phyloP scores from a whole-genome alignment of 2,888 invertebrate species.

The Ichneumon xanthorius region DNA sequence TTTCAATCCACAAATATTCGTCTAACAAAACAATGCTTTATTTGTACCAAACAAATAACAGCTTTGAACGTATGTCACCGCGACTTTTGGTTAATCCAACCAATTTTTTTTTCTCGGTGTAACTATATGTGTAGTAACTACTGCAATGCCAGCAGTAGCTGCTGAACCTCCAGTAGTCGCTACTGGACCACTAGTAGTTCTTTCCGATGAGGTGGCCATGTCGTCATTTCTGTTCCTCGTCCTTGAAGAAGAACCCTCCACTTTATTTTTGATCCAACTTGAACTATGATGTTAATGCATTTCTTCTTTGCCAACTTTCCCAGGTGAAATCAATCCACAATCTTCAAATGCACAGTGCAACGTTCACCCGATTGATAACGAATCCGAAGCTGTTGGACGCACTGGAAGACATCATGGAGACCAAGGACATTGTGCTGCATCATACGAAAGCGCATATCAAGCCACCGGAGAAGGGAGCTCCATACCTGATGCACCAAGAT shows the following conservation, averaged over 20 bases:
- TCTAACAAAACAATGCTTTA: too few relatives aligned
- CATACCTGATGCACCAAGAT: constrained; percentile 88
- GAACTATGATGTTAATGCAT: constrained; percentile 23
- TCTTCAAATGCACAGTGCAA: constrained; percentile 86
- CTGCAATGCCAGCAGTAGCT: too few relatives aligned
- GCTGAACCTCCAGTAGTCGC: too few relatives aligned
- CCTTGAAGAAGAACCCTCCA: background rate
- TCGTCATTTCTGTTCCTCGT: too few relatives aligned
- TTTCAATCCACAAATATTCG: too few relatives aligned
- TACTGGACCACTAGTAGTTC: too few relatives aligned
- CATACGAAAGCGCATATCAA: constrained; percentile 88
- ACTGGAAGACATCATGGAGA: constrained; percentile 86
- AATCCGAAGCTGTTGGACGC: constrained; percentile 86
- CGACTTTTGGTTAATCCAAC: too few relatives aligned
- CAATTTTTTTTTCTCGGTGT: too few relatives aligned
- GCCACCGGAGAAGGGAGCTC: constrained; percentile 87
- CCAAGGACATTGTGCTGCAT: constrained; percentile 86
- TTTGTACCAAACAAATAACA: too few relatives aligned
- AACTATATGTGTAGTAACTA: too few relatives aligned
- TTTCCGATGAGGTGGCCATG: too few relatives aligned
- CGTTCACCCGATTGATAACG: constrained; percentile 85
- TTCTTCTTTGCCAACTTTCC: constrained; percentile 47
- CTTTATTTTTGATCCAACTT: background rate
- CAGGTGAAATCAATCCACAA: constrained; percentile 88
- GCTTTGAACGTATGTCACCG: too few relatives aligned